phyloP scores from a whole-genome alignment of 2,797 vertebrate genomes.

The Sitta carolinensis region DNA sequence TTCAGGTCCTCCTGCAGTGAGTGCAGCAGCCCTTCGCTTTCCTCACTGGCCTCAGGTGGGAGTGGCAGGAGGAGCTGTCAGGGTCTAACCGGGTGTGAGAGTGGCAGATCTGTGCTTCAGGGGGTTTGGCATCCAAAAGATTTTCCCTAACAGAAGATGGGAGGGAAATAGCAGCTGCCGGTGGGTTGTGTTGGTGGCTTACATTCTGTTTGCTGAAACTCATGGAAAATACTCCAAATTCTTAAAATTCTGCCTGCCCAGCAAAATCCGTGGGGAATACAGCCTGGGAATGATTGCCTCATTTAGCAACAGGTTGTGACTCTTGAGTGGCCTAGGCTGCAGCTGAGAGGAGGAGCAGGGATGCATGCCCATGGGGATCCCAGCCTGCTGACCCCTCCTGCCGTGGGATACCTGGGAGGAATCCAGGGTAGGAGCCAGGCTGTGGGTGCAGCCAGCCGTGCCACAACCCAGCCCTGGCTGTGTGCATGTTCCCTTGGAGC shows the following conservation, averaged over 20 bases:
- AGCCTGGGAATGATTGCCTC: constrained; percentile 4
- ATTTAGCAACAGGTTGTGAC: constrained; percentile 23
- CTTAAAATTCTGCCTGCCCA: constrained; percentile 40
- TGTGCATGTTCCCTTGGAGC: not conserved
- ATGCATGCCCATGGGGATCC: not conserved
- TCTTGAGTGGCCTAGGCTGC: not conserved
- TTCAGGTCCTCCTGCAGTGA: not conserved
- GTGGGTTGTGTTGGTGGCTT: constrained; percentile 1
- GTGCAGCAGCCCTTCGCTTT: not conserved
- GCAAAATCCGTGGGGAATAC: not conserved
- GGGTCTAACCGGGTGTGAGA: not conserved
- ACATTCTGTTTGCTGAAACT: constrained; percentile 19
- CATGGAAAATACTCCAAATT: constrained; percentile 15
- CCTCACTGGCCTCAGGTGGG: not conserved
- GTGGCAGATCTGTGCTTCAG: not conserved
- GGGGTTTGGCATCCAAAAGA: not conserved
- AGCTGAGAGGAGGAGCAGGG: constrained; percentile 3
- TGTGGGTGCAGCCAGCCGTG: not conserved
- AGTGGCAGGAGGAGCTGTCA: not conserved
- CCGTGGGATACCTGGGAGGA: constrained; percentile 13
- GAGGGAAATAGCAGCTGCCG: not conserved
- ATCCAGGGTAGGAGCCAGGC: no score
- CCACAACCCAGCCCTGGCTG: not conserved
- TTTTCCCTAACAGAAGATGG: not conserved
- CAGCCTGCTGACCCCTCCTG: not conserved